Base-by-base conservation (phyloP, 2,888 invertebrate species). In the Priocnemis perturbator region DNA sequence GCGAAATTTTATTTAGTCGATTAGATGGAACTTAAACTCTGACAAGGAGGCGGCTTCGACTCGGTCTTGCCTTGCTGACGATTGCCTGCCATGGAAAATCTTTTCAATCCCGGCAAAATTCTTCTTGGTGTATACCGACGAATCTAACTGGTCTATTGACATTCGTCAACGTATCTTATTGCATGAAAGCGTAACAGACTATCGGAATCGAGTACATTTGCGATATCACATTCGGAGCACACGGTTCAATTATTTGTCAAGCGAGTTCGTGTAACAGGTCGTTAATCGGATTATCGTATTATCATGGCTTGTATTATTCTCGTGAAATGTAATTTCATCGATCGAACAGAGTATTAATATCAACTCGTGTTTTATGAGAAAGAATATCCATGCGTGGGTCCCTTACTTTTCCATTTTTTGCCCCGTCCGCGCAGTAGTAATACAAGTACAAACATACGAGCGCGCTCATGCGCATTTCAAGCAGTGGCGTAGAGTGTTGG, bases 221-320 rank as follows among this genome's bases (percentile, higher is more conserved):
- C 61, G 73, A 63, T 67, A 63, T 60, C 65, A 45, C 55, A 64
- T 58, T 53, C 50, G 60, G 66, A 64, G 76, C 69, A 71, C 74
- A 76, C 76, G 71, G 78, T 78, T 77, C 74, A 71, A 59, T 78
- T 60, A 71, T 57, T 78, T 60, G 74, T 68, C 71, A 69, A 78
- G 64, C 68, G 63, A 67, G 66, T 71, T 65, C 68, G 67, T 76
- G 60, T 78, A 78, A 78, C 76, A 78, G 74, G 70, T 76, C 72
- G 71, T 78, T 78, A 78, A 78, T 78, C 78, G 76, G 78, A 78
- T 78, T 78, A 78, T 73, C 70, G 74, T 71, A 76, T 78, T 78
- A 78, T 64, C 63, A 57, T 44, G 67, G 68, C 50, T 74, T 37
- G 66, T 59, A 69, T 78, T 74, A 67, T 78, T 78, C 70, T 67